Base-by-base conservation (phyloP, 2,113 vertebrate genomes). In the Corapipo altera region DNA sequence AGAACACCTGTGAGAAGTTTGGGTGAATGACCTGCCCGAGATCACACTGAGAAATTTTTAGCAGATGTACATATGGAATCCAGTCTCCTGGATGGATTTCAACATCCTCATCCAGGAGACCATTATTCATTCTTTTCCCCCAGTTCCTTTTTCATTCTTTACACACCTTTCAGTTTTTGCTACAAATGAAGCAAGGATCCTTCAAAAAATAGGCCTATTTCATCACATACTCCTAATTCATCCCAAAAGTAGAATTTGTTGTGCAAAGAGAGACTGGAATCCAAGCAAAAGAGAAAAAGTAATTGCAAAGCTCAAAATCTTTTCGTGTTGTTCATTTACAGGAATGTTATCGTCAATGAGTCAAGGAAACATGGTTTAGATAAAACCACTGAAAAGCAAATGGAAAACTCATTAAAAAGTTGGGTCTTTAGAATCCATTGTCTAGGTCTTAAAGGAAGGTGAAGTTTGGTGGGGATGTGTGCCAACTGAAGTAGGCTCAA, bases 341-440 rank as follows among this genome's bases (percentile, higher is more conserved):
- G 12, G 33, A 39, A 61, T 67, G 30, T 37, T 52, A 77, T 39
- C 12, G 15, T 70, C 26, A 67, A 35, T 0, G 16, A 95, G 65
- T 35, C 57, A 78, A 69, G 37, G 22, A 86, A 91, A 88, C n/a
- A 28, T 43, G 24, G 41, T 62, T 94, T 92, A 76, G 64, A 76
- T 86, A 95, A 94, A 93, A 80, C 37, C 73, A 46, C 37, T 70
- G 58, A 77, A 76, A 96, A 89, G 48, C 61, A 96, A 66, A 37
- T 87, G 85, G 28, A 85, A 94, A 91, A 67, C 16, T 77, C 54
- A 85, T 37, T 85, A 52, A 51, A 78, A 93, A 91, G 26, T 24
- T 41, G 9, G 1, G 3, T 78, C 35, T 84, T 55, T 76, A 43
- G 35, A 41, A 64, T 8, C 23, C 15, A 27, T 35, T 30, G 55